Evolutionary conservation across 2,113 vertebrate genomes (phyloP).

Genomic region (Pampusana beccarii): DNA sequence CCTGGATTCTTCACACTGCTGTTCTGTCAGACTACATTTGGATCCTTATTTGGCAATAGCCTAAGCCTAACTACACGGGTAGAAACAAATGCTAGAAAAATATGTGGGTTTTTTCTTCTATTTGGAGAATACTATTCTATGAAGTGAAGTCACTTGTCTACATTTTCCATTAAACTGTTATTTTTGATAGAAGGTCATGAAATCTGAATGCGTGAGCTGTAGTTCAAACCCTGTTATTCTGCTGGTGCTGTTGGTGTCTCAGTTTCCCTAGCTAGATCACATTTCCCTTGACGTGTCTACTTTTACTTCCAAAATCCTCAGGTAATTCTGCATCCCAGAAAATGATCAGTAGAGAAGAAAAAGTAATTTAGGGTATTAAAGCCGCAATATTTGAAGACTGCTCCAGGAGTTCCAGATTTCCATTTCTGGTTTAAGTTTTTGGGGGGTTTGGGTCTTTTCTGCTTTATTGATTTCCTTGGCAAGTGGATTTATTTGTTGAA

Average conservation of each 20-base stretch:
- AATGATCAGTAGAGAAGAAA: background rate
- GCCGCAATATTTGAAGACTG: background rate
- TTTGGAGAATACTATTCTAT: background rate
- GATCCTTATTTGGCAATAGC: background rate
- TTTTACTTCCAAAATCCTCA: background rate
- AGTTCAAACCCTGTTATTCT: background rate
- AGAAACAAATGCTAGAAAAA: background rate
- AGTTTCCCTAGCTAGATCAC: background rate
- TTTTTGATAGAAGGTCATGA: background rate
- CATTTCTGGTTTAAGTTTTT: background rate
- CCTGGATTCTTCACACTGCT: background rate
- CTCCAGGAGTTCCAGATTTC: background rate
- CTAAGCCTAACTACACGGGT: background rate
- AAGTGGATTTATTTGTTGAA: background rate
- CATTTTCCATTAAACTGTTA: background rate
- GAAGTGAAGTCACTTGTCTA: background rate
- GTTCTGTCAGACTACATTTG: background rate
- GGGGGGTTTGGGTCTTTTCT: background rate
- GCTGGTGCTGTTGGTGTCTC: background rate
- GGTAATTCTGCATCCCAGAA: background rate
- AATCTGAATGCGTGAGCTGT: background rate
- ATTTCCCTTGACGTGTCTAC: background rate
- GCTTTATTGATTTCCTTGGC: background rate
- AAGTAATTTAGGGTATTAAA: background rate
- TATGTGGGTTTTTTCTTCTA: accelerated